Evolutionary conservation across 2,797 vertebrate species (phyloP), one percentile per base, ranked within the genome.

Genomic region (Poeciliopsis infans): DNA sequence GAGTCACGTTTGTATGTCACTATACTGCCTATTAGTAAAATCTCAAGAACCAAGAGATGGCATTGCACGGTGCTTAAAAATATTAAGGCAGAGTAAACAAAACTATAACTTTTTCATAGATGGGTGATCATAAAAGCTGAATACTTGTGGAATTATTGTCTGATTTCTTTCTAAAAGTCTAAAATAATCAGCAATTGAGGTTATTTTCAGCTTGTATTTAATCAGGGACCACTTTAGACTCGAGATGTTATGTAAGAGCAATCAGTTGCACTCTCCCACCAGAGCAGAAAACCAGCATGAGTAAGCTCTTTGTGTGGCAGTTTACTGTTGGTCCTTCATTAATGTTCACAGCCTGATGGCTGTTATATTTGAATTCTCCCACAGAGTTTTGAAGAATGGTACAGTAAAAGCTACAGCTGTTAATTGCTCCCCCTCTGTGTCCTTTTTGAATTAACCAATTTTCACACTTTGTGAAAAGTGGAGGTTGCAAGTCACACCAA

Each of bases 221-320:
- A 72, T 77, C 77, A 72, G 74, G 41, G 41, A 45, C 72, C 53
- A 25, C 66, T 78, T 82, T 72, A 64, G 31, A 78, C 61, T 66
- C 78, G 73, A 79, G 64, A 83, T 75, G 7, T 18, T 16, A 69
- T 71, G 64, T 68, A 68, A 81, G 31, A 31, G 59, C 59, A 78
- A 83, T 86, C 83, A 83, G 13, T 79, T 20, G 57, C 28, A 81
- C 79, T 84, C 79, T 79, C 57, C 39, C 75, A 66, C 36, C 25
- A 77, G 79, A 81, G 74, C 39, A 79, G 80, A 86, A 84, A 88
- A 71, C 5, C 85, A 85, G 78, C 83, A 77, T 75, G 79, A 81
- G 64, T 57, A 70, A 85, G 49, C 77, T 68, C 57, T 80, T 72
- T 74, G 78, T 73, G 55, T 80, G 49, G 84, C 71, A 80, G 25